Percentiles rank a stretch among this genome's conserved stretches.
phyloP scores from a whole-genome alignment of 2,888 invertebrate genomes.

The Acholoe squamosa region DNA sequence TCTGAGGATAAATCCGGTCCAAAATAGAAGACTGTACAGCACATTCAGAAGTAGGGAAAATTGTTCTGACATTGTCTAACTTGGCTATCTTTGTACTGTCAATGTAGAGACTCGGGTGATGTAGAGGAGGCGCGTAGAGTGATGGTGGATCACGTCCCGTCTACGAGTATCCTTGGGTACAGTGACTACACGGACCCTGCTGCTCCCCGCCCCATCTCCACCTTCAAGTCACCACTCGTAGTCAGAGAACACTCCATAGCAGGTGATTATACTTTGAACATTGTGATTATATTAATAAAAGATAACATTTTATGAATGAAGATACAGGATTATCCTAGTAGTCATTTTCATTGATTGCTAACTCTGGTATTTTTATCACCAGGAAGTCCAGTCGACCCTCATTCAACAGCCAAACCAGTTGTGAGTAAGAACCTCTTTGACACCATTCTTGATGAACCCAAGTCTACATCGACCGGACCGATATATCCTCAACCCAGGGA shows the following conservation, averaged over 20 bases:
- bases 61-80: too few species aligned
- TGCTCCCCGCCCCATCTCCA: slow-evolving; percentile 29
- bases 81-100: background rate
- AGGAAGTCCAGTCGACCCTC: slow-evolving; percentile 29
- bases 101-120: slow-evolving; percentile 10
- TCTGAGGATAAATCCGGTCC: too few species aligned
- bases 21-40: too few species aligned
- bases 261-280: background rate
- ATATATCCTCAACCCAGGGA: background rate
- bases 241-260: slow-evolving; percentile 47
- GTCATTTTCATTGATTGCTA: too few species aligned
- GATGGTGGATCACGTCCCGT: slow-evolving; percentile 18
- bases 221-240: slow-evolving; percentile 47
- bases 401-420: slow-evolving; percentile 4
- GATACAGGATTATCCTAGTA: too few species aligned
- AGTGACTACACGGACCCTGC: slow-evolving; percentile 6
- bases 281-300: background rate
- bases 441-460: background rate
- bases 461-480: background rate
- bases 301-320: too few species aligned
- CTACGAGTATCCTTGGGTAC: slow-evolving; percentile 12
- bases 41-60: too few species aligned
- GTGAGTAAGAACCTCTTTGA: slow-evolving; percentile 42
- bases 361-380: background rate
- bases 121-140: slow-evolving; percentile 43